A percentile compares a stretch with the other conserved stretches of the same genome.
phyloP scores from a whole-genome alignment of 2,888 invertebrate species.

The Tipula helvola region DNA sequence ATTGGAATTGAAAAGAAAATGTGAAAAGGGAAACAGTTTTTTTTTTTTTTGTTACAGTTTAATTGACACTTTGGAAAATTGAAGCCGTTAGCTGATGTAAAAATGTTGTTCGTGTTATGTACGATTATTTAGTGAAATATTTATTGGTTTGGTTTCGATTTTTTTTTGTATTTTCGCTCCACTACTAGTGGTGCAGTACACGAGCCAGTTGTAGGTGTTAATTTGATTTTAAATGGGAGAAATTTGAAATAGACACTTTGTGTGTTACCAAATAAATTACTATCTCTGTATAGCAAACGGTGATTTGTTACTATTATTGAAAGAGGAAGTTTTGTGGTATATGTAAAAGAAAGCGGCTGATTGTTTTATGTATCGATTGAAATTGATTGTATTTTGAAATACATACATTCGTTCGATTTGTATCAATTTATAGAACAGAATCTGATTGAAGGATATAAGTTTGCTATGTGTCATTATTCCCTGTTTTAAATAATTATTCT shows the following conservation, averaged over 20 bases:
- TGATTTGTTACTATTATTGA: background rate
- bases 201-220: background rate
- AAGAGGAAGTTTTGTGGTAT: background rate
- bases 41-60: background rate
- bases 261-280: background rate
- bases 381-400: too few species aligned
- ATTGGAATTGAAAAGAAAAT: background rate
- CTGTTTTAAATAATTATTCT: too few species aligned
- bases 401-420: too few species aligned
- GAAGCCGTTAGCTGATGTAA: background rate
- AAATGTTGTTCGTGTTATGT: background rate
- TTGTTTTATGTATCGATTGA: too few species aligned
- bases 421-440: too few species aligned
- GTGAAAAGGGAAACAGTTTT: background rate
- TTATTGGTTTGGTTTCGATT: background rate
- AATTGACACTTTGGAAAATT: background rate
- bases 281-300: background rate
- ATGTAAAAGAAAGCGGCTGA: background rate
- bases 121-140: background rate
- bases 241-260: background rate
- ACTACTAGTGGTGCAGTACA: too few species aligned
- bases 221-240: background rate
- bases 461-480: too few species aligned
- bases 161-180: background rate
- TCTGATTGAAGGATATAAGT: too few species aligned